Conservation (phyloP, 2,888 invertebrate genomes). For the Diachrysia chrysitis region DNA sequence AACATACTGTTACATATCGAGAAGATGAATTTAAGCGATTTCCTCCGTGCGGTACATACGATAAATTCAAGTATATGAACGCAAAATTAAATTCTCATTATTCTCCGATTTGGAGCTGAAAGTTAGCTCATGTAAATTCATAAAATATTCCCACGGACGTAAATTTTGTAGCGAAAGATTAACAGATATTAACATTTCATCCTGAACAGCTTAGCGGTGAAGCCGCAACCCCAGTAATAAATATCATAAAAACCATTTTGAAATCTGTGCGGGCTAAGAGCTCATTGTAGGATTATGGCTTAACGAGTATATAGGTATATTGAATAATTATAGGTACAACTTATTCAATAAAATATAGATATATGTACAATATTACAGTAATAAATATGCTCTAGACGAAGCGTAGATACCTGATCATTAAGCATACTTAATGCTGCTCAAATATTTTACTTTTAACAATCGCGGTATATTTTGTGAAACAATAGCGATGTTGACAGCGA, state of each 20-base stretch:
- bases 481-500: not conserved
- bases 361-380: too few species aligned
- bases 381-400: not conserved
- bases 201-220: conserved; percentile 1
- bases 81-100: not conserved
- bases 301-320: too few species aligned
- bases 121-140: not conserved
- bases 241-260: conserved; percentile 1
- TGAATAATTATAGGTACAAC: not conserved
- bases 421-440: not conserved
- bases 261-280: not conserved
- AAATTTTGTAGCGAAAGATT: not conserved
- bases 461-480: not conserved
- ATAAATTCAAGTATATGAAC: not conserved
- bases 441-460: not conserved
- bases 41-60: conserved; percentile 30
- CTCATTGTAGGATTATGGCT: not conserved
- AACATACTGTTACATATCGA: conserved; percentile 21
- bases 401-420: not conserved
- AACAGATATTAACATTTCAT: conserved; percentile 4
- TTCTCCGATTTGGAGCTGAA: not conserved
- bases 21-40: conserved; percentile 17
- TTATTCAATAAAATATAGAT: not conserved
- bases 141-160: not conserved
- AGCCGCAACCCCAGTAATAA: conserved; percentile 2